These are phyloP conservation scores for Platanista minor DNA, from an alignment of 2,113 vertebrate species.

Conservation along the genomic window DNA sequence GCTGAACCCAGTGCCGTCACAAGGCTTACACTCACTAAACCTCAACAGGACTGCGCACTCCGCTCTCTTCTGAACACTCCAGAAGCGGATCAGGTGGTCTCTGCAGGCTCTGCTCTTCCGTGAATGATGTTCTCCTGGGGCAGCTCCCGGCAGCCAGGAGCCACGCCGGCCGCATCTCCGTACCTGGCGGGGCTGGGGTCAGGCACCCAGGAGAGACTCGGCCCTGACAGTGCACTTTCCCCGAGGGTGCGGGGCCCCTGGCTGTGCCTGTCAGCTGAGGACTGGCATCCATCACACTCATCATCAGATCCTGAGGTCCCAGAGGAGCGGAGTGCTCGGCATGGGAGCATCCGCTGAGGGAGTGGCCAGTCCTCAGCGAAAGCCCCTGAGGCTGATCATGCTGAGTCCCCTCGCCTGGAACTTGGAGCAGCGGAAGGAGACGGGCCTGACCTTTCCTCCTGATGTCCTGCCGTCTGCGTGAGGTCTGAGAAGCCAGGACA, in stretches of 20 bases:
- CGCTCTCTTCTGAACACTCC: too few relatives aligned
- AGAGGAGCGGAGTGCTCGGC: background rate
- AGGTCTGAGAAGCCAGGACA: background rate
- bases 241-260: background rate
- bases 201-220: accelerated
- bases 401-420: background rate
- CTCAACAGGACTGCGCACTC: accelerated
- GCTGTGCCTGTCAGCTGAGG: background rate
- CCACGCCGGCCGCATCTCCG: accelerated
- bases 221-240: background rate
- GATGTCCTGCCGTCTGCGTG: accelerated
- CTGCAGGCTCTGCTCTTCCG: background rate
- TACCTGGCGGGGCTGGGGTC: accelerated
- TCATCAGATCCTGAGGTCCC: background rate
- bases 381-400: background rate
- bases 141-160: too few relatives aligned
- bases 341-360: background rate
- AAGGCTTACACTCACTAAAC: too few relatives aligned
- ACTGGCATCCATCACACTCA: background rate
- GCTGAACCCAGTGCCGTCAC: accelerated
- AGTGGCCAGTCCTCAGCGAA: accelerated
- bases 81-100: background rate
- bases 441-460: background rate
- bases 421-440: background rate
- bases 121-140: background rate